Base-by-base conservation (phyloP, 2,888 invertebrate species). In the Ferrisia virgata region DNA sequence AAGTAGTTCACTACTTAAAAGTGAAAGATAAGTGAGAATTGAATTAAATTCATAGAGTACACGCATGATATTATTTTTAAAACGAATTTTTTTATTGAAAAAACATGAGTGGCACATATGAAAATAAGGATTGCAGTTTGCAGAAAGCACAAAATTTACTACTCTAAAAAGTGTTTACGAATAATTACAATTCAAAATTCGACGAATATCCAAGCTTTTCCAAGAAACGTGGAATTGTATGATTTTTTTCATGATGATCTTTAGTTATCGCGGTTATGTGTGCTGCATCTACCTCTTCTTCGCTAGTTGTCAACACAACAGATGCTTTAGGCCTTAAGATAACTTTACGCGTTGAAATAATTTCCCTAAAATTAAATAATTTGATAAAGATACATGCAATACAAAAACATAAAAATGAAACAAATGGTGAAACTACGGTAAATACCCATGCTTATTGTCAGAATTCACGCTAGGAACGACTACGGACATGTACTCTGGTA, bases 381-480 rank as follows among this genome's bases (percentile, higher is more conserved):
- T 39, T 8, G 39, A 39, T 39, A 39, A 39, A 8, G 39, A 39
- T 8, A 36, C n/a, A n/a, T 78, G 18, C 8, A 6, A 28, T 8
- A 8, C 9, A 22, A 22, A 4, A 31, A 25, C 0, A 3, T 18
- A 40, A 22, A 39, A 11, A 36, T 82, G 25, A 13, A 78, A 43
- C 5, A 36, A 13, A 43, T 43, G 25, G 25, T 28, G 15, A 40
- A 9, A n/a, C n/a, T n/a, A n/a, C n/a, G n/a, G 69, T 58, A 85
- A 88, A 87, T 87, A 90, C 90, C 89, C 89, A 22, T 86, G 78
- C 0, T 86, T 80, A 85, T 88, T 87, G 1, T 47, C 85, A 0
- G 90, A 89, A 86, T 89, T 88, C 0, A 89, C 87, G 86, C 90
- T 89, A 0, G 89, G 87, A 28, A 87, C 87, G 43, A 88, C 87